Evolutionary conservation across 2,113 vertebrate genomes (phyloP).

Genomic region (Melospiza melodia): DNA sequence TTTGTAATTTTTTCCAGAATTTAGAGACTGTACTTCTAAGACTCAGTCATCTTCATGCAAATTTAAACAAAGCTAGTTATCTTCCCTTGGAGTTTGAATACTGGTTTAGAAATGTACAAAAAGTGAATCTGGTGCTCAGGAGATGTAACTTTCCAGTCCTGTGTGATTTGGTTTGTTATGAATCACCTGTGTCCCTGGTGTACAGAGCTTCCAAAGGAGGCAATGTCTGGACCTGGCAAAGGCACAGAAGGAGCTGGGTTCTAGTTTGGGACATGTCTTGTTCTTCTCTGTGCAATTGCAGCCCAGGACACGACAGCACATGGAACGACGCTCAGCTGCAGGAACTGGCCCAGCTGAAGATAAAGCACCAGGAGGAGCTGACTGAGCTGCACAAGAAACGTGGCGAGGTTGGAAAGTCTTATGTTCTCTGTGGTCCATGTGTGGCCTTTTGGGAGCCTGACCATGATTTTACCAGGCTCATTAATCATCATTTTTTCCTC

Average conservation of each 20-base stretch:
- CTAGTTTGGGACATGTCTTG: background rate
- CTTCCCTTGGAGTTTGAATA: background rate
- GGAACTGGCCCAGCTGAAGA: conserved; percentile 92
- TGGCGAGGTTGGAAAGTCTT: conserved; percentile 84
- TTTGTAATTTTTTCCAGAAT: background rate
- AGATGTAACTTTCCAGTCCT: background rate
- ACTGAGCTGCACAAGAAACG: conserved; percentile 97
- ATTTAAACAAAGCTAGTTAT: background rate
- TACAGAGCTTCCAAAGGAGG: background rate
- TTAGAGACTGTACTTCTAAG: background rate
- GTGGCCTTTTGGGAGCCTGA: background rate
- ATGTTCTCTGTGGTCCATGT: background rate
- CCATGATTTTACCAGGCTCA: background rate
- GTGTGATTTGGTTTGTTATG: background rate
- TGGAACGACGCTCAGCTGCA: conserved; percentile 86
- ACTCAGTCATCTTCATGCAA: background rate
- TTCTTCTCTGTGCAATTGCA: conserved; percentile 46
- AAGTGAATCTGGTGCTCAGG: background rate
- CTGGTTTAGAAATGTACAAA: background rate
- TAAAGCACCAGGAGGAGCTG: conserved; percentile 93
- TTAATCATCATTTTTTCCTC: background rate
- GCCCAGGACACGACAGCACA: conserved; percentile 77
- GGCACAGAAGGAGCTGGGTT: background rate
- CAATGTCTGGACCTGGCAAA: background rate
- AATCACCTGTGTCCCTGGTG: background rate